Evolutionary conservation across 2,888 invertebrate species (phyloP), one percentile per base, ranked within the genome.

Genomic region (Drosophila emarginata): DNA sequence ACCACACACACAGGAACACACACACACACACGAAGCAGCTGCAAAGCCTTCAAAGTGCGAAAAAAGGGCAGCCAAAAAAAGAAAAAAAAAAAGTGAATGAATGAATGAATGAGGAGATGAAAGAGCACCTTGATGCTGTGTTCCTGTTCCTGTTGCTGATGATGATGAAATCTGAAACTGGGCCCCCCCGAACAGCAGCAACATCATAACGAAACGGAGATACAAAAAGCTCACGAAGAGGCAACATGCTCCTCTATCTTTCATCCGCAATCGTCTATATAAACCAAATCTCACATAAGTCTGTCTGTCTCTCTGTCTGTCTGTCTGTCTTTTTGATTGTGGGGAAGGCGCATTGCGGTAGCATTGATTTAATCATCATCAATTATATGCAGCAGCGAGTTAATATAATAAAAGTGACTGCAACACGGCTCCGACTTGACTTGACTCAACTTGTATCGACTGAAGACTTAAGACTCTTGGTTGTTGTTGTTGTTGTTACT

Each of bases 351-450:
- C 87, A 87, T 84, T 87, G 86, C 90, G 76, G 89, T 90, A 90
- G 90, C 91, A 89, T 89, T 89, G 91, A 91, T 90, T 91, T 91
- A 91, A 90, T 90, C 90, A 85, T 85, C 89, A 89, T 90, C 91
- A 90, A 90, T 90, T 90, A 90, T 87, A 87, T 88, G 87, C 87
- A 77, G 86, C 87, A 85, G 87, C 80, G 80, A 88, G 90, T 84
- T 90, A 89, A 87, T 87, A 89, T 87, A 83, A 88, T 87, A 90
- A 88, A 88, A 88, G 72, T 89, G 67, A 67, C 59, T 53, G 63
- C 54, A 70, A 74, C 68, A 64, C 50, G 37, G 54, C 64, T 63
- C 23, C 64, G 21, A 51, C 72, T 32, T 32, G 32, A 32, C 32
- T 32, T 11, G 11, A 32, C 32, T 32, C 32, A 23, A 23, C 23